Base-by-base conservation (phyloP, 2,888 invertebrate species). In the Anthophora plumipes region DNA sequence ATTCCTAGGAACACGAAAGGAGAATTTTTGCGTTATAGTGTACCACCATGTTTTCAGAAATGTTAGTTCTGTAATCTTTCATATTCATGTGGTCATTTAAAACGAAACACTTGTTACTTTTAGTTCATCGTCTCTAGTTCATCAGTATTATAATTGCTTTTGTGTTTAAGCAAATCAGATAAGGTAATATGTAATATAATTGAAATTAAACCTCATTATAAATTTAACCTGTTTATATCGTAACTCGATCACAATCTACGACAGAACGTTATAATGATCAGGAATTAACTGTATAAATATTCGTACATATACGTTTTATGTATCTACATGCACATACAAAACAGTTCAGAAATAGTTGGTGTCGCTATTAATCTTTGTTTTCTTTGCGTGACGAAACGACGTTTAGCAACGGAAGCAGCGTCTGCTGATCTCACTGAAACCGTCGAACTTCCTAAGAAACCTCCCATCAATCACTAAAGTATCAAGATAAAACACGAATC, bases 1-100 rank as follows among this genome's bases (percentile, higher is more conserved):
- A 55, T 69, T 60, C 50, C 61, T 41, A 50, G 17, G 37, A 72
- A 48, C 31, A 70, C 61, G 48, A 71, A 31, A 54, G 50, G 64
- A 46, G 46, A 72, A 61, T 74, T 64, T 20, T 14, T 1, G 7
- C 31, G 20, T n/a, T 31, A 4, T 31, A 31, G 31, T 31, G 4
- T n/a, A 41, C 37, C 17, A 37, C 3, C 57, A 8, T 11, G 17
- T 57, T 37, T 31, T 14, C 14, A 25, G 12, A 54, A 46, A 46
- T 46, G 46, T 46, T 25, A 25, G 14, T 25, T 4, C 7, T 0
- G 12, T 59, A 3, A 12, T 59, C 0, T 6, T 14, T 12, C 3
- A 11, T 1, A 11, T 59, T 39, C 12, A 46, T 46, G 14, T 14
- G 0, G 46, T 46, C 12, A 17, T 7, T 46, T 46, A 17, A 17